These are phyloP conservation scores for Tetraodon nigroviridis DNA, from an alignment of 2,113 vertebrate species.

Conservation along the genomic window DNA sequence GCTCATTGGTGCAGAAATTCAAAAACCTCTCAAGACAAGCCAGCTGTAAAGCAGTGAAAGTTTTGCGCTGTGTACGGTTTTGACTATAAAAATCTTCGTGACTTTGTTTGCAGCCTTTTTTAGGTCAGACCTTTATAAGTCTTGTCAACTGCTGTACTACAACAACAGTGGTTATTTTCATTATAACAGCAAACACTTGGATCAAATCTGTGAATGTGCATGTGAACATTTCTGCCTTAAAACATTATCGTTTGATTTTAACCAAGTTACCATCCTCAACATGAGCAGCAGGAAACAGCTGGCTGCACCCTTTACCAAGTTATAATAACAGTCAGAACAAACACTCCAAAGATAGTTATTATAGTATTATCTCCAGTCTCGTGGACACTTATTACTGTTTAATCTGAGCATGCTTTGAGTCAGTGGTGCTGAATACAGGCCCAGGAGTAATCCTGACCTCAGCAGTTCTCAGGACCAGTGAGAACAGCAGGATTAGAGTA, in stretches of 20 bases:
- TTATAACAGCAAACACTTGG: background rate
- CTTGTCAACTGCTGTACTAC: background rate
- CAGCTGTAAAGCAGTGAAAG: too few species aligned
- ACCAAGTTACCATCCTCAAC: background rate
- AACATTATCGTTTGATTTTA: background rate
- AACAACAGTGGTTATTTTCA: background rate
- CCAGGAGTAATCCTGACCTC: constrained; percentile 5
- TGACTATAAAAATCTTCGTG: too few species aligned
- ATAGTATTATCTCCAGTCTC: constrained; percentile 1
- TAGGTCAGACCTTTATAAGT: background rate
- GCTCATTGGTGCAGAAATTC: too few species aligned
- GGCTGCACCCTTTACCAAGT: background rate
- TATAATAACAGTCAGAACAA: background rate
- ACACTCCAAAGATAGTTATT: background rate
- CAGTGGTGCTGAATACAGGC: background rate
- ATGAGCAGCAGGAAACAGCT: background rate
- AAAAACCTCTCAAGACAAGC: constrained; percentile 33
- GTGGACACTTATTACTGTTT: constrained; percentile 1
- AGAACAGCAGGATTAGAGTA: constrained; percentile 1
- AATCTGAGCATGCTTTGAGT: background rate
- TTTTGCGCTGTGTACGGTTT: too few species aligned
- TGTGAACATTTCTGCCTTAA: background rate
- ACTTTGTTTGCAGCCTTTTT: too few species aligned
- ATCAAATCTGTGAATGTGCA: background rate
- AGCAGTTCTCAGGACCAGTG: background rate